Conservation (phyloP, 2,113 vertebrate genomes). For the Sisor rabdophorus region DNA sequence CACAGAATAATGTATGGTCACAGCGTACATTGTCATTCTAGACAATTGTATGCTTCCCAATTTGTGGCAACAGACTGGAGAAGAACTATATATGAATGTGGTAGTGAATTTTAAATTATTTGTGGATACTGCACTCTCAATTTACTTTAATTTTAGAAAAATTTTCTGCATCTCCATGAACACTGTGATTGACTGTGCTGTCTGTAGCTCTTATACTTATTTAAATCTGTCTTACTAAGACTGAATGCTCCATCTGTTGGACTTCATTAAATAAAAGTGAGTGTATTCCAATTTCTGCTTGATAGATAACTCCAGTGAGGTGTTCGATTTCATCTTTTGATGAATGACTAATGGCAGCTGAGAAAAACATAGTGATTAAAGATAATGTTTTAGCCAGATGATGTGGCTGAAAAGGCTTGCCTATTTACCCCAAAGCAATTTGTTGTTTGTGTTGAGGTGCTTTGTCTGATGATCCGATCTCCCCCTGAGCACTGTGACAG, state of each 20-base stretch:
- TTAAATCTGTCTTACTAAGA: conserved; percentile 13
- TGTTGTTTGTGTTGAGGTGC: conserved; percentile 36
- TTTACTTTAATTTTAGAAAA: not conserved
- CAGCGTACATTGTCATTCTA: no score
- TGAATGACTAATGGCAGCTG: conserved; percentile 16
- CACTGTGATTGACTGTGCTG: conserved; percentile 1
- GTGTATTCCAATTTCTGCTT: conserved; percentile 21
- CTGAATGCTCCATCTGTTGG: conserved; percentile 26
- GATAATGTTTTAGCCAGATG: conserved; percentile 18
- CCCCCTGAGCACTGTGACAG: conserved; percentile 41
- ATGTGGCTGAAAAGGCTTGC: conserved; percentile 30
- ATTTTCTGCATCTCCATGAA: not conserved
- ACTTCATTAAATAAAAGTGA: conserved; percentile 33
- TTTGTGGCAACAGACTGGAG: no score
- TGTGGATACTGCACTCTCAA: not conserved
- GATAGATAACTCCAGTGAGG: conserved; percentile 15
- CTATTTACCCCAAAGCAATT: conserved; percentile 27
- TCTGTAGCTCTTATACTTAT: not conserved
- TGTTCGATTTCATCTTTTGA: conserved; percentile 7
- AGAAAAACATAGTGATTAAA: conserved; percentile 26
- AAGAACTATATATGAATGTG: no score
- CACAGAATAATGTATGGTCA: no score
- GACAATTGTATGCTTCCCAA: no score
- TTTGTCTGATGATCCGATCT: conserved; percentile 25
- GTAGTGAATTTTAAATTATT: no score